phyloP scores from a whole-genome alignment of 2,113 vertebrate species.

The Xyliphius kryptos region DNA sequence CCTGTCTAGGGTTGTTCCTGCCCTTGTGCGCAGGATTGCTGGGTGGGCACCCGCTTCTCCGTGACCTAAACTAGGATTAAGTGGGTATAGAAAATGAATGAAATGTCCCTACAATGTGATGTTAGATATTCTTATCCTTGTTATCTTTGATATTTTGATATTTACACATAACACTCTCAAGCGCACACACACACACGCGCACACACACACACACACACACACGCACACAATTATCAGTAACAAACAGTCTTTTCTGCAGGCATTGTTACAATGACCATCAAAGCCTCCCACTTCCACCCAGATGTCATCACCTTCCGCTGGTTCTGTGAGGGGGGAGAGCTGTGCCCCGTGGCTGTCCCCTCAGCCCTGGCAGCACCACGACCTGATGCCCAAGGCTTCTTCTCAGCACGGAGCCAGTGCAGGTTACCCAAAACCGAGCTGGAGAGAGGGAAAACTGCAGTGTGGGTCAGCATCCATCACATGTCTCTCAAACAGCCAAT shows the following conservation, averaged over 20 bases:
- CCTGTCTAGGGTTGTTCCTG: too few relatives aligned
- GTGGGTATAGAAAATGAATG: too few relatives aligned
- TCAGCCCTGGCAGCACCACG: slow-evolving; percentile 59
- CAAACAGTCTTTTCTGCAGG: slow-evolving; percentile 42
- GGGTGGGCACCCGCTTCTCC: too few relatives aligned
- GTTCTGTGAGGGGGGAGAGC: slow-evolving; percentile 70
- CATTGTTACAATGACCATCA: slow-evolving; percentile 56
- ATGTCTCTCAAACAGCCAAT: slow-evolving; percentile 62
- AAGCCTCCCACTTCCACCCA: slow-evolving; percentile 62
- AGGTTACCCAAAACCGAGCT: slow-evolving; percentile 58
- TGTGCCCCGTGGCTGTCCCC: slow-evolving; percentile 59
- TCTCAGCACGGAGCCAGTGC: slow-evolving; percentile 66
- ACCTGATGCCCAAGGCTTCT: slow-evolving; percentile 61
- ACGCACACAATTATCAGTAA: slow-evolving; percentile 1
- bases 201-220: too few relatives aligned
- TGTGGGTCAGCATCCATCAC: slow-evolving; percentile 70
- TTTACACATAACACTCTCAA: too few relatives aligned
- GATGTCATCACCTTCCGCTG: slow-evolving; percentile 71
- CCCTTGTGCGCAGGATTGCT: too few relatives aligned
- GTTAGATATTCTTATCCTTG: too few relatives aligned
- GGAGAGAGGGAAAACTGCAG: slow-evolving; percentile 58
- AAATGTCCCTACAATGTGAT: too few relatives aligned
- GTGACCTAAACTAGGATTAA: too few relatives aligned
- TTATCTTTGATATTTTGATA: too few relatives aligned
- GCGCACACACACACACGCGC: too few relatives aligned